Conservation (phyloP, 2,888 invertebrate species). For the Coelogynopora nodosa region DNA sequence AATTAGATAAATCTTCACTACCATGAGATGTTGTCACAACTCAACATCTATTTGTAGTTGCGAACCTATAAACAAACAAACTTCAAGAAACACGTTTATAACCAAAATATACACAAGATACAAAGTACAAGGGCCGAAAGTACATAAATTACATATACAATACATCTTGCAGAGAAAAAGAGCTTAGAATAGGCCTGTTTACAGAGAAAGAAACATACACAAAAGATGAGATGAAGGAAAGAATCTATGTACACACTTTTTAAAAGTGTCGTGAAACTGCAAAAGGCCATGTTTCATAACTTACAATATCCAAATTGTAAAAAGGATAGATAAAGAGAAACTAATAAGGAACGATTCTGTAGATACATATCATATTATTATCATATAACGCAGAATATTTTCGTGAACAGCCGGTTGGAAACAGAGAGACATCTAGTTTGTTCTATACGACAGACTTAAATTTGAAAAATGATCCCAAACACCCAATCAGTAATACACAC, state of each 20-base stretch:
- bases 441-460: not conserved
- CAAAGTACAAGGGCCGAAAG: not conserved
- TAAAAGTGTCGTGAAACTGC: not conserved
- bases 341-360: not conserved
- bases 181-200: not conserved
- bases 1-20: not conserved
- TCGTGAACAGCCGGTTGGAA: not conserved
- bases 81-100: not conserved
- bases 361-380: too few species aligned
- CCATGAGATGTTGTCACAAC: not conserved
- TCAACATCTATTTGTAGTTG: conserved; percentile 7
- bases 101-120: conserved; percentile 15
- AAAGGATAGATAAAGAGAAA: not conserved
- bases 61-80: conserved; percentile 11
- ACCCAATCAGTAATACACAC: not conserved
- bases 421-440: too few species aligned
- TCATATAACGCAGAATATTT: not conserved
- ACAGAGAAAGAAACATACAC: not conserved
- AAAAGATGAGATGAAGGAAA: not conserved
- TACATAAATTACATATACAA: not conserved
- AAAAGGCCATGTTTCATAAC: not conserved
- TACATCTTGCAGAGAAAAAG: not conserved
- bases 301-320: not conserved
- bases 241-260: not conserved
- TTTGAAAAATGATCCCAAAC: not conserved